Evolutionary conservation across 2,888 invertebrate species (phyloP).

Genomic region (Troglohyphantes excavatus): DNA sequence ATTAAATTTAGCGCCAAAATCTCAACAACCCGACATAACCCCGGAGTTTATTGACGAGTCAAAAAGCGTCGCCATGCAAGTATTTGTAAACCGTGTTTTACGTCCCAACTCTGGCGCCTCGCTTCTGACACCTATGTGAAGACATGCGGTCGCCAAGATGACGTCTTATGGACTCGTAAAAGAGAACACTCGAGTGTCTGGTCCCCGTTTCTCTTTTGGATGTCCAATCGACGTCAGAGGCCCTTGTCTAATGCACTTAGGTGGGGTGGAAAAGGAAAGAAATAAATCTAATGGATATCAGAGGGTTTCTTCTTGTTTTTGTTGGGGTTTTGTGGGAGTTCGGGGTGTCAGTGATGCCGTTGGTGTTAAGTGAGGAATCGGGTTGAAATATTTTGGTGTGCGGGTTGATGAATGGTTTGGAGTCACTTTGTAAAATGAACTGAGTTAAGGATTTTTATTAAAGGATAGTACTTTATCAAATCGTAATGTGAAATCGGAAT

Average conservation of each 20-base stretch:
- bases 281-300: slow-evolving; percentile 22
- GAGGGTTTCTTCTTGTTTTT: neutral
- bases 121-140: slow-evolving; percentile 10
- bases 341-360: neutral
- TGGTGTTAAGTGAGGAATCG: neutral
- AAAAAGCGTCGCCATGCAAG: slow-evolving; percentile 3
- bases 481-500: no score
- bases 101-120: slow-evolving; percentile 32
- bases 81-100: slow-evolving; percentile 11
- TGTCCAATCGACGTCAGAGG: neutral
- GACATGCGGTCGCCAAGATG: slow-evolving; percentile 17
- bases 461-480: no score
- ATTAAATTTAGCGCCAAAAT: slow-evolving; percentile 52
- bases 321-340: neutral
- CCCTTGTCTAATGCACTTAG: slow-evolving; percentile 3
- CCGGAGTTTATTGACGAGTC: slow-evolving; percentile 31
- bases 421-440: no score
- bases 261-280: neutral
- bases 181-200: no score
- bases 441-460: no score
- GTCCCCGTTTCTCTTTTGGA: no score
- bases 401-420: no score
- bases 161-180: slow-evolving; percentile 19
- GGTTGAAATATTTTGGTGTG: neutral
- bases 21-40: slow-evolving; percentile 30